These are phyloP conservation scores for Protula sp. DNA, from an alignment of 2,888 invertebrate genomes.

Conservation along the genomic window DNA sequence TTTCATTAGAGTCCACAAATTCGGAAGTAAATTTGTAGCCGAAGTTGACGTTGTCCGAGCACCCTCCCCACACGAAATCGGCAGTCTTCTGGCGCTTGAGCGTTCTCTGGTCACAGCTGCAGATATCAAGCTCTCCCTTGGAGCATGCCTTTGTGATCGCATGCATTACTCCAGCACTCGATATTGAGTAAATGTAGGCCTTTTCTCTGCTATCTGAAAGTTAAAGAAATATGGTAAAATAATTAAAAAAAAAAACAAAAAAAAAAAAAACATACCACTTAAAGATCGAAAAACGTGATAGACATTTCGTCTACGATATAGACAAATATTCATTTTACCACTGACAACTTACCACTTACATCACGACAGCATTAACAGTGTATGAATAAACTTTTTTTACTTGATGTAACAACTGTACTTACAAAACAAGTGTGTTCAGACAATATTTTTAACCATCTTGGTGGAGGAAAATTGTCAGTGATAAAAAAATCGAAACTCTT, in stretches of 20 bases:
- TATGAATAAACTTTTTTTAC: no score
- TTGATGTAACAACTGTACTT: no score
- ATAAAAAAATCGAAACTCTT: no score
- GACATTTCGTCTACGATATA: no score
- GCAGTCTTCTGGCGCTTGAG: conserved; percentile 64
- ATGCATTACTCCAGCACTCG: conserved; percentile 83
- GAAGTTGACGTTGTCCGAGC: conserved; percentile 73
- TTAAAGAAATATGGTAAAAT: neutral
- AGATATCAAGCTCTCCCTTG: conserved; percentile 69
- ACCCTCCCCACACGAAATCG: conserved; percentile 79
- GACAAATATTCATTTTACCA: no score
- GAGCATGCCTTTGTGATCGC: conserved; percentile 77
- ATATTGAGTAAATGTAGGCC: conserved; percentile 82
- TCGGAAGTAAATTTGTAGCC: conserved; percentile 82
- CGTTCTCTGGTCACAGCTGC: conserved; percentile 80
- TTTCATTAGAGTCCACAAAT: conserved; percentile 78
- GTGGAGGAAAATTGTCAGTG: no score
- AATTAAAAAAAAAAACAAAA: neutral
- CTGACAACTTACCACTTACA: no score
- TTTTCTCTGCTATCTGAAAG: conserved; percentile 78
- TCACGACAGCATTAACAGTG: no score
- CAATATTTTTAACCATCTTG: no score
- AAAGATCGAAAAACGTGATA: no score
- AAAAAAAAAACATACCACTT: no score
- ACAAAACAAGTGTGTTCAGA: no score